These are phyloP conservation scores for Tipula unca DNA, from an alignment of 2,888 invertebrate genomes.

Conservation along the genomic window DNA sequence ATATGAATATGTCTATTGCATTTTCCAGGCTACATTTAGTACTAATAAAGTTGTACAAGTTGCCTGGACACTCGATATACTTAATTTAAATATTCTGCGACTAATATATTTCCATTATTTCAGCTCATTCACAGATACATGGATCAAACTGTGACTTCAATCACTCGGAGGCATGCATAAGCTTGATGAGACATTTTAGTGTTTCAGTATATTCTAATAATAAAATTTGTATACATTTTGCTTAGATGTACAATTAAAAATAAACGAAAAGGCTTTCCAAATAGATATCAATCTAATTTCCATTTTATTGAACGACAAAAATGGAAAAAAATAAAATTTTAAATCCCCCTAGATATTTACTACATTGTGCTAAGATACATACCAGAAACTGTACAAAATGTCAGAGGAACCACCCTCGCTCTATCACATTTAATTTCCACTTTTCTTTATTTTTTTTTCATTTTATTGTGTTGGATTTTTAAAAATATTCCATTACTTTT, in stretches of 20 bases:
- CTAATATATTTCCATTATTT: no score
- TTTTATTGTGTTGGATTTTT: not conserved
- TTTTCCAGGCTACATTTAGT: no score
- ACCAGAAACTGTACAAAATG: not conserved
- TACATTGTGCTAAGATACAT: not conserved
- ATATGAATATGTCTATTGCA: no score
- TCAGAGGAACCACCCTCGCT: not conserved
- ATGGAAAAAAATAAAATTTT: not conserved
- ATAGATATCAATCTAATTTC: not conserved
- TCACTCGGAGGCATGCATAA: no score
- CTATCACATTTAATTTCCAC: not conserved
- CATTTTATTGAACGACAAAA: not conserved
- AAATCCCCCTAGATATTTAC: not conserved
- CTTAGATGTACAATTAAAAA: not conserved
- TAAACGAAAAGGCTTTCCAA: not conserved
- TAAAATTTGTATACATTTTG: not conserved
- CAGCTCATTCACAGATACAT: no score
- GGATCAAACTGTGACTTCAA: no score
- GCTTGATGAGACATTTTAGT: no score
- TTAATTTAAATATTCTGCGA: no score
- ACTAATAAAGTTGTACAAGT: no score
- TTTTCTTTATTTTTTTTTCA: not conserved
- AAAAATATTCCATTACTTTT: not conserved
- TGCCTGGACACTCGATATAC: no score
- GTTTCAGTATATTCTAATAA: no score